Percentiles rank a stretch among this genome's conserved stretches.
These are phyloP conservation scores for Patella caerulea DNA, from an alignment of 2,888 invertebrate genomes.

Conservation along the genomic window DNA sequence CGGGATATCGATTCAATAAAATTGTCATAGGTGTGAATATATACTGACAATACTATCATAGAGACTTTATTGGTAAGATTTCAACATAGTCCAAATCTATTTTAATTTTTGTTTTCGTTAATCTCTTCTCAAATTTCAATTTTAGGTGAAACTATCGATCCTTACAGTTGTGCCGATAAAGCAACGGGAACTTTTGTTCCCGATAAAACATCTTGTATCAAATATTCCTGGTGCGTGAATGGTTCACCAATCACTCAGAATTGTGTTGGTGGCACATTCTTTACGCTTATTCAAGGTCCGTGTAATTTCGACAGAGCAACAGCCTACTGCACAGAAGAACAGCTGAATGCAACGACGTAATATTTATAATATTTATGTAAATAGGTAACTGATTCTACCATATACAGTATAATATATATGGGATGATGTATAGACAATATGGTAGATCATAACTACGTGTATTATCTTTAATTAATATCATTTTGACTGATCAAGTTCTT, in stretches of 20 bases:
- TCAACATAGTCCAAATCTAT: too few species aligned
- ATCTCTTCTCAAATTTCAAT: too few species aligned
- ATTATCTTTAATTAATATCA: background rate
- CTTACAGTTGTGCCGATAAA: background rate
- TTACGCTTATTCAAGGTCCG: background rate
- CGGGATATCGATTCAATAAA: too few species aligned
- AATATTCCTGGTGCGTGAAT: constrained; percentile 1
- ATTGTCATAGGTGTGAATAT: too few species aligned
- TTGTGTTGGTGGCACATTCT: background rate
- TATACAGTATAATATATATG: too few species aligned
- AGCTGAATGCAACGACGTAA: background rate
- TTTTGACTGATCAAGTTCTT: too few species aligned
- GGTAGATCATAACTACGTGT: background rate
- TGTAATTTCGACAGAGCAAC: background rate
- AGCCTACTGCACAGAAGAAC: background rate
- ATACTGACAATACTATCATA: too few species aligned
- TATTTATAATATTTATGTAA: background rate
- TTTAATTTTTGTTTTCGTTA: too few species aligned
- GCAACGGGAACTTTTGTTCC: background rate
- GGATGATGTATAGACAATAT: background rate
- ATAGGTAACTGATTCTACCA: too few species aligned
- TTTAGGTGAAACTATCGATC: background rate
- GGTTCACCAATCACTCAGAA: constrained; percentile 1
- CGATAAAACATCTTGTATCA: background rate
- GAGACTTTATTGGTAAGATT: too few species aligned